Evolutionary conservation across 1,140 invertebrate species (phyloP), one percentile per base, ranked within the genome.

Genomic region (Drosophila jambulina): DNA sequence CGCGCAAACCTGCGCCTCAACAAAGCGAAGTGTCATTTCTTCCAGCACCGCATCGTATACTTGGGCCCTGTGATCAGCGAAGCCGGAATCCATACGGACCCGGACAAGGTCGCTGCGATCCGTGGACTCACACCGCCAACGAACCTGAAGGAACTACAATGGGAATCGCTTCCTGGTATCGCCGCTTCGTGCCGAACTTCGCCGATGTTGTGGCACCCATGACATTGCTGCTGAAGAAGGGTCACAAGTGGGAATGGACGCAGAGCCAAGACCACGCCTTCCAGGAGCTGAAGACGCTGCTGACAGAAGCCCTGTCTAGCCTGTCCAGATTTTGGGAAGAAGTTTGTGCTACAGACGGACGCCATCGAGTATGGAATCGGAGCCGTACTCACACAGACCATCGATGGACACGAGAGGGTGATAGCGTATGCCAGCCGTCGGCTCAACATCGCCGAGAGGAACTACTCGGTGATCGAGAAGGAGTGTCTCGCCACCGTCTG

Each of bases 131-230:
- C 15, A 9, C 36, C 21, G 10, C 40, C 60, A 15, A 34, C 17
- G 2, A 53, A 5, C 27, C 27, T 27, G 27, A 27, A 40, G 8
- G 74, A 76, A 42, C 38, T 76, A 9, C 51, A 59, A 3, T 69
- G 1, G 59, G 64, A 3, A 40, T 75, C 12, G 51, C 45, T 1
- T 69, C 59, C 2, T 76, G 74, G 74, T 76, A 76, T 27, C 27
- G 74, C 2, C 59, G 74, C 8, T 70, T 76, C n/a, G 48, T 70
- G 2, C 49, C 42, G 2, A 51, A 76, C 21, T 63, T 76, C 36
- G 29, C 65, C 8, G 43, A 6, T 12, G n/a, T 76, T 7, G 72
- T 58, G 9, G 38, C 45, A 2, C 71, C 71, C 4, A 45, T 69
- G 32, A 54, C 58, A 2, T 5, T 17, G 4, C 21, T 69, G 13